Evolutionary conservation across 2,888 invertebrate genomes (phyloP), one percentile per base, ranked within the genome.

Genomic region (Pogonocherus hispidulus): DNA sequence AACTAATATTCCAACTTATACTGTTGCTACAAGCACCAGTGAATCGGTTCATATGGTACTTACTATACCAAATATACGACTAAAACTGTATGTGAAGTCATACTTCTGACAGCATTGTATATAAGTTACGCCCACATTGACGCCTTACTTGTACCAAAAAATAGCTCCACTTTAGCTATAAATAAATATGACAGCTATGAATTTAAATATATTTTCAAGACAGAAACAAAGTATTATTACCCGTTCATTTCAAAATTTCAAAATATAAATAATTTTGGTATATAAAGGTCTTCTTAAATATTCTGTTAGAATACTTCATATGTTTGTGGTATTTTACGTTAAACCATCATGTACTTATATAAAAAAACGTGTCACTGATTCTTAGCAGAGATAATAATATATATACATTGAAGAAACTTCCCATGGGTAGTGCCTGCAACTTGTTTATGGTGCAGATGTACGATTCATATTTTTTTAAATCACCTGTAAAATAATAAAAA

Each of bases 61-160:
- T 5, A 27, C 8, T 8, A 5, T 8, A 8, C 27, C 8, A 8
- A 5, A 27, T 27, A 3, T 32, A 32, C n/a, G 5, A n/a, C 41
- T 32, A 32, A 52, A 52, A 32, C 9, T 27, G 52, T 52, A 52
- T 18, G 32, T 52, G 52, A 52, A 18, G 32, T 52, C 52, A 52
- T 27, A 52, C 18, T 14, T 32, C 16, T 8, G 41, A 41, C 41
- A 32, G 11, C 11, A 6, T 5, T 23, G 49, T 23, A 51, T 23
- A 51, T 23, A 22, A 20, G 14, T 18, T 52, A 32, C 32, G 18
- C 52, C 52, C 32, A 52, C 52, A 32, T 18, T n/a, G 16, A 32
- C 18, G 14, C 52, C 27, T 20, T 32, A 52, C 32, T 32, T 16
- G 52, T 8, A 51, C 27, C 32, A 18, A 11, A 32, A 32, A 52